Percentiles rank a stretch among this genome's conserved stretches.
These are phyloP conservation scores for Drosophila insularis DNA, from an alignment of 1,140 invertebrate genomes.

Conservation along the genomic window DNA sequence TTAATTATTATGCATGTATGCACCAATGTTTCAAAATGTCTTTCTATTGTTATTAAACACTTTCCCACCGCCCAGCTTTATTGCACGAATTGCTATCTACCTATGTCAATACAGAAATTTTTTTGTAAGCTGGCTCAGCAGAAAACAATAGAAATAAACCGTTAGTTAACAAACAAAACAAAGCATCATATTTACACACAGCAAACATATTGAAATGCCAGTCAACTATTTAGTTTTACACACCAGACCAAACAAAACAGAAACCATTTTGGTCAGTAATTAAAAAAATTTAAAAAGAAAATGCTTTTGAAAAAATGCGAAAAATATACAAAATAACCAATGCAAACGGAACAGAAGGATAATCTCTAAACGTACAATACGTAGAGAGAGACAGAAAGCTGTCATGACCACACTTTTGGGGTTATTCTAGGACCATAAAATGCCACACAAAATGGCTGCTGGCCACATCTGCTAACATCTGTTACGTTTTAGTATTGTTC, in stretches of 20 bases:
- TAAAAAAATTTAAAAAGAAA: neutral
- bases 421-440: neutral
- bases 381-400: neutral
- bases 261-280: neutral
- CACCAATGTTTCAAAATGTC: neutral
- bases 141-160: neutral
- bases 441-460: neutral
- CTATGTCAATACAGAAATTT: neutral
- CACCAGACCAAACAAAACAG: neutral
- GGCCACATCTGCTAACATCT: conserved; percentile 4
- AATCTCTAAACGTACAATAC: too few relatives aligned
- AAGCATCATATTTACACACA: neutral
- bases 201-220: neutral
- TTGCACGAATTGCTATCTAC: neutral
- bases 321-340: neutral
- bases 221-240: conserved; percentile 2
- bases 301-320: neutral
- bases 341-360: too few relatives aligned
- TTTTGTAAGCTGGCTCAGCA: neutral
- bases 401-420: neutral
- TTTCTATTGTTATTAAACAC: neutral
- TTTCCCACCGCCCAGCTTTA: neutral
- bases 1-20: too few relatives aligned
- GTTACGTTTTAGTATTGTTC: neutral
- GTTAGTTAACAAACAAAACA: neutral